Percentiles rank a stretch among this genome's conserved stretches.
These are phyloP conservation scores for Campylorhamphus procurvoides DNA, from an alignment of 2,113 vertebrate genomes.

Conservation along the genomic window DNA sequence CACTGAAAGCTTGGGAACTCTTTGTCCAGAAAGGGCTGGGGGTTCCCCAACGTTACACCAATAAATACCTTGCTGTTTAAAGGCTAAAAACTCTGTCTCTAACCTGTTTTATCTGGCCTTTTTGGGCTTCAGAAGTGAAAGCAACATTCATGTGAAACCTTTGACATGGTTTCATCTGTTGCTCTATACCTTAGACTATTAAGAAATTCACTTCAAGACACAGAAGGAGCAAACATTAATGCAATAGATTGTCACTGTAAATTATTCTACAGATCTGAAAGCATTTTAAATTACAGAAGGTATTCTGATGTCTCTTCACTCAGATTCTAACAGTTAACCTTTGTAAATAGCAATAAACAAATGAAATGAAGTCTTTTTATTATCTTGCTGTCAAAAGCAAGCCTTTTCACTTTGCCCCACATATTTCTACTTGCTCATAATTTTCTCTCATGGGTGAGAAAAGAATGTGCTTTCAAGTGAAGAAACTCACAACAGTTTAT, in stretches of 20 bases:
- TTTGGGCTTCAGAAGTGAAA: background rate
- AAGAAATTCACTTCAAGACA: background rate
- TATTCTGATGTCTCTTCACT: background rate
- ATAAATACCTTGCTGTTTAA: too few relatives aligned
- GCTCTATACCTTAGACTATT: background rate
- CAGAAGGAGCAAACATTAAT: background rate
- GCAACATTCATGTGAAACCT: background rate
- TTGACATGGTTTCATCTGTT: background rate
- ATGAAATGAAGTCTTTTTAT: background rate
- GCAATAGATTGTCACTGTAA: background rate
- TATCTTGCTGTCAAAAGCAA: background rate
- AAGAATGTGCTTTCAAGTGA: background rate
- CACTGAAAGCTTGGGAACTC: too few relatives aligned
- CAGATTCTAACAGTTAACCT: background rate
- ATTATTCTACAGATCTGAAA: background rate
- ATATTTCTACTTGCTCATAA: background rate
- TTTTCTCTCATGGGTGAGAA: background rate
- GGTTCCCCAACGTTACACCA: too few relatives aligned
- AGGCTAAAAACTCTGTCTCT: too few relatives aligned
- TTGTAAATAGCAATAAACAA: background rate
- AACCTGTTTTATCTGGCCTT: too few relatives aligned
- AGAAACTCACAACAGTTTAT: background rate
- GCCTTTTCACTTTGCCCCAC: background rate
- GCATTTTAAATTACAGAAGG: background rate
- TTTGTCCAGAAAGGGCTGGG: too few relatives aligned